Evolutionary conservation across 2,888 invertebrate genomes (phyloP).

Genomic region (Parochlus steinenii): DNA sequence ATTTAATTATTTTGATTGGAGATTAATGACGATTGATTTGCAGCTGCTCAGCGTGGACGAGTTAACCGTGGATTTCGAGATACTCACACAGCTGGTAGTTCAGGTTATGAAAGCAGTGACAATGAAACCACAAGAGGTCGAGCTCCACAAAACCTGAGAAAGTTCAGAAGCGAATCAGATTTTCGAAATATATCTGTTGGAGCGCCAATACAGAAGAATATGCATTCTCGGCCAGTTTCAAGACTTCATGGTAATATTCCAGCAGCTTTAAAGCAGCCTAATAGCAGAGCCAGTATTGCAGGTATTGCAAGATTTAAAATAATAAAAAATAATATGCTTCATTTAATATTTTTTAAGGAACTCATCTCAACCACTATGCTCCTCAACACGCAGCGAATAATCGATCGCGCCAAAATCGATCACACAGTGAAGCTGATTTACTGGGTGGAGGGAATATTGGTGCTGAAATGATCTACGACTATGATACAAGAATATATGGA

Average conservation of each 20-base stretch:
- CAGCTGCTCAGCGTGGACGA: no score
- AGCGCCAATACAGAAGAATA: constrained; percentile 18
- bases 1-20: no score
- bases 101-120: constrained; percentile 84
- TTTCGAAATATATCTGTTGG: constrained; percentile 45
- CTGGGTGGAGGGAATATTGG: constrained; percentile 39
- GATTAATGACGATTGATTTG: no score
- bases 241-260: constrained; percentile 33
- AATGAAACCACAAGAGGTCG: constrained; percentile 45
- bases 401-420: constrained; percentile 36
- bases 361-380: constrained; percentile 23
- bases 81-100: constrained; percentile 47
- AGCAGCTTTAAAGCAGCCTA: constrained; percentile 52
- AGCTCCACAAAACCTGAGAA: constrained; percentile 37
- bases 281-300: constrained; percentile 40
- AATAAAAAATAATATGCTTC: constrained; percentile 1
- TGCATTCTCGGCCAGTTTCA: constrained; percentile 27
- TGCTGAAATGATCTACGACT: constrained; percentile 24
- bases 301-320: constrained; percentile 16
- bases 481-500: constrained; percentile 27
- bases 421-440: constrained; percentile 76
- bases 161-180: constrained; percentile 75
- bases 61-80: constrained; percentile 41
- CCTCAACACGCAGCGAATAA: constrained; percentile 15
- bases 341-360: constrained; percentile 17